A percentile compares a stretch with the other conserved stretches of the same genome.
Evolutionary conservation across 2,797 vertebrate species (phyloP).

Genomic region (Peromyscus attwateri): DNA sequence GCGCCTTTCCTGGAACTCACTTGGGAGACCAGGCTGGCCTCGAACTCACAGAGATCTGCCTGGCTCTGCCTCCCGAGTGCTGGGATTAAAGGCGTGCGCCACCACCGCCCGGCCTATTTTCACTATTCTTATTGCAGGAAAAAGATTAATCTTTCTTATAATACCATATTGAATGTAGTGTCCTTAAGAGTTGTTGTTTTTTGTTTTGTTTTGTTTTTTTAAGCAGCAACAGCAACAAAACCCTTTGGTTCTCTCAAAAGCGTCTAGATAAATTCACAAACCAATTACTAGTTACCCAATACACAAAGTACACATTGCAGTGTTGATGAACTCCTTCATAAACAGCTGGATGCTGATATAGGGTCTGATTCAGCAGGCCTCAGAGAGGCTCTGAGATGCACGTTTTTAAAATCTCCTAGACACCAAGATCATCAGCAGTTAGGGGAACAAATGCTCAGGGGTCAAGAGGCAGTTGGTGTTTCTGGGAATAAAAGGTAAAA

Average conservation of each 20-base stretch:
- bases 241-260: not conserved
- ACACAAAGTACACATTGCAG: conserved; percentile 55
- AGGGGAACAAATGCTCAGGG: not conserved
- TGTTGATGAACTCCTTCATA: conserved; percentile 60
- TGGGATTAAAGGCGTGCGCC: too few relatives aligned
- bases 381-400: not conserved
- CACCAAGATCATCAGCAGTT: conserved; percentile 8
- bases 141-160: conserved; percentile 41
- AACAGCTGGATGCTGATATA: conserved; percentile 58
- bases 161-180: not conserved
- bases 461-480: not conserved
- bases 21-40: too few relatives aligned
- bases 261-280: conserved; percentile 62
- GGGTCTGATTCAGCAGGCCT: conserved; percentile 30
- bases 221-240: not conserved
- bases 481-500: conserved; percentile 58
- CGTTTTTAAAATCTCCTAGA: not conserved
- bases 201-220: not conserved
- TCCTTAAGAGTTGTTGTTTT: not conserved
- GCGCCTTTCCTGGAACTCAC: too few relatives aligned
- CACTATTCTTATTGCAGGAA: conserved; percentile 45
- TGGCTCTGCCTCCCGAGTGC: too few relatives aligned
- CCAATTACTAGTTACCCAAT: conserved; percentile 46
- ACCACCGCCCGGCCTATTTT: too few relatives aligned
- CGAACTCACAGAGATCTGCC: too few relatives aligned